phyloP scores from a whole-genome alignment of 1,140 invertebrate species.

The Tetramorium simillimum region DNA sequence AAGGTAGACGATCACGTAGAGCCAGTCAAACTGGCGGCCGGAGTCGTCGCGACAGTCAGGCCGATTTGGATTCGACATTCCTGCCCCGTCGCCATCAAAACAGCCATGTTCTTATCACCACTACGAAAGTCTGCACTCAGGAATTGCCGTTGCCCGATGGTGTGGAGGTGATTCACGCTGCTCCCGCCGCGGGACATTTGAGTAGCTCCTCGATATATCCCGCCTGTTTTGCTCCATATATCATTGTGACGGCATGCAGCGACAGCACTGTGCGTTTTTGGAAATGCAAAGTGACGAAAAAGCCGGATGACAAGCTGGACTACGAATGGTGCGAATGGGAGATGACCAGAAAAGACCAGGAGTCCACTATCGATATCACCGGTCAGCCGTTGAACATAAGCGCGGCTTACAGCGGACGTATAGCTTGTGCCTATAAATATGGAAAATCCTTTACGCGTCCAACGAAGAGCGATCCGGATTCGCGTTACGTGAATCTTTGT shows the following conservation, averaged over 20 bases:
- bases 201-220: slow-evolving; percentile 99
- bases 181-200: slow-evolving; percentile 97
- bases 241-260: slow-evolving; percentile 96
- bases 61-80: slow-evolving; percentile 79
- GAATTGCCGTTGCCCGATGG: slow-evolving; percentile 94
- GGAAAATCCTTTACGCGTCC: slow-evolving; percentile 94
- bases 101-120: slow-evolving; percentile 88
- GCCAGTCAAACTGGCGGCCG: slow-evolving; percentile 79
- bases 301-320: slow-evolving; percentile 86
- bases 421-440: slow-evolving; percentile 98
- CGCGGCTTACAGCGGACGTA: slow-evolving; percentile 98
- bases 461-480: slow-evolving; percentile 91
- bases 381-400: slow-evolving; percentile 97
- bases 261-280: slow-evolving; percentile 91
- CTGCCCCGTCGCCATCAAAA: slow-evolving; percentile 80
- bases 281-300: slow-evolving; percentile 91
- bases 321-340: slow-evolving; percentile 96
- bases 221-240: slow-evolving; percentile 98
- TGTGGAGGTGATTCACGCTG: slow-evolving; percentile 96
- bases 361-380: slow-evolving; percentile 94
- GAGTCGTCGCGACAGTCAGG: slow-evolving; percentile 82
- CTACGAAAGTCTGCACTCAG: slow-evolving; percentile 93
- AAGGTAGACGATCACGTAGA: slow-evolving; percentile 81
- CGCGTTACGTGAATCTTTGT: slow-evolving; percentile 96
- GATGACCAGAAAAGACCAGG: slow-evolving; percentile 93